Evolutionary conservation across 2,888 invertebrate species (phyloP).

Genomic region (Troilus luridus): DNA sequence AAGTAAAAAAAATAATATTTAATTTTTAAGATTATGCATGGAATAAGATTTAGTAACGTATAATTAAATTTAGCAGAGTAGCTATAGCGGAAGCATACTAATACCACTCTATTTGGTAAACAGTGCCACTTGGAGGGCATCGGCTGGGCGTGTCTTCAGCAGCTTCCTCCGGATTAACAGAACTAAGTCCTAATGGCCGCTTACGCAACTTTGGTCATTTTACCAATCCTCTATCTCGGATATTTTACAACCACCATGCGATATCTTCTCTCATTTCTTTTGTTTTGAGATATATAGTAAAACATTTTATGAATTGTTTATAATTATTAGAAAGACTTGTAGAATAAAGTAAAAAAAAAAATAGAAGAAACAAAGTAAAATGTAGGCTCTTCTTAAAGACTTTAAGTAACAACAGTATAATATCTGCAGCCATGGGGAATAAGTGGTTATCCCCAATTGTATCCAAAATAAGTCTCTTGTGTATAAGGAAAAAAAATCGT

Average conservation of each 20-base stretch:
- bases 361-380: too few relatives aligned
- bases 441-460: too few relatives aligned
- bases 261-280: background rate
- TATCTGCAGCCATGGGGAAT: too few relatives aligned
- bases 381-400: too few relatives aligned
- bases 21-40: background rate
- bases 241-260: background rate
- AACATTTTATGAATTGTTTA: too few relatives aligned
- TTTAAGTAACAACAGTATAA: too few relatives aligned
- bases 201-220: slow-evolving; percentile 18
- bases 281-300: too few relatives aligned
- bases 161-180: background rate
- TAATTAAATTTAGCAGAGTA: background rate
- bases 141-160: background rate
- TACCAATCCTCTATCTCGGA: background rate
- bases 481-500: too few relatives aligned
- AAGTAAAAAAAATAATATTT: too few relatives aligned
- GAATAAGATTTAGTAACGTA: background rate
- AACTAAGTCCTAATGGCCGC: slow-evolving; percentile 1
- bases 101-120: background rate
- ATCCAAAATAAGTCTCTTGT: too few relatives aligned
- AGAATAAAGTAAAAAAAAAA: too few relatives aligned
- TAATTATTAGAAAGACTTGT: too few relatives aligned
- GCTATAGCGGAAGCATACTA: background rate
- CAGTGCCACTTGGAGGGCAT: background rate